A percentile compares a stretch with the other conserved stretches of the same genome.
Conservation (phyloP, 2,113 vertebrate genomes). For the Corythoichthys haematopterus region DNA sequence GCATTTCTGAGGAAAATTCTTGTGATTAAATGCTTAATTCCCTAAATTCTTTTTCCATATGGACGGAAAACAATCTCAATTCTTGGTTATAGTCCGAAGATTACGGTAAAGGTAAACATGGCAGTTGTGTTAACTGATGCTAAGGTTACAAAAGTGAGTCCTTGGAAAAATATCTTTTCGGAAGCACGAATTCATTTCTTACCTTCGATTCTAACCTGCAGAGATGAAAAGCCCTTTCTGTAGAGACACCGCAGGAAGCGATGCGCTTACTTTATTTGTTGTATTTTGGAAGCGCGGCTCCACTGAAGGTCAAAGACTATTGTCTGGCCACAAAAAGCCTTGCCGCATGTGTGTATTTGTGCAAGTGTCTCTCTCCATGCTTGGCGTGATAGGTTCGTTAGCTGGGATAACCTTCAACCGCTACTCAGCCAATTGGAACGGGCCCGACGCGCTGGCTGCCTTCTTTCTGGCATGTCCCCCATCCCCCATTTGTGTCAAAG, state of each 20-base stretch:
- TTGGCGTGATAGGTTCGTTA: constrained; percentile 57
- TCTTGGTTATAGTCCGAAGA: too few species aligned
- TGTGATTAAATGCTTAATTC: too few species aligned
- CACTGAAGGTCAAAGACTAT: constrained; percentile 45
- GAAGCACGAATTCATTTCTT: too few species aligned
- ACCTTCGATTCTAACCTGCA: background rate
- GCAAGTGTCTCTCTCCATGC: constrained; percentile 26
- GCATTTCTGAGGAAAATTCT: too few species aligned
- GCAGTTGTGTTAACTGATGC: too few species aligned
- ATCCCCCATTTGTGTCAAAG: constrained; percentile 12
- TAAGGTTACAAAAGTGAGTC: too few species aligned
- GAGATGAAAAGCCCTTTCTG: background rate
- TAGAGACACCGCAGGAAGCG: background rate
- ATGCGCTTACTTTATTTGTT: constrained; percentile 28
- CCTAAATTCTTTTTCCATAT: too few species aligned
- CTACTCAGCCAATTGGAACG: constrained; percentile 65
- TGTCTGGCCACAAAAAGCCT: constrained; percentile 36
- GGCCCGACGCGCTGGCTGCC: constrained; percentile 45
- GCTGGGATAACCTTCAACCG: constrained; percentile 62
- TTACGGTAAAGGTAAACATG: too few species aligned
- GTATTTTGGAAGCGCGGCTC: constrained; percentile 29
- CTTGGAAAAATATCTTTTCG: too few species aligned
- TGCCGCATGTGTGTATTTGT: constrained; percentile 14
- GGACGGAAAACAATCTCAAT: too few species aligned
- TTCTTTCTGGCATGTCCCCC: constrained; percentile 36